Base-by-base conservation (phyloP, 2,797 vertebrate genomes). In the Pogonophryne albipinna region DNA sequence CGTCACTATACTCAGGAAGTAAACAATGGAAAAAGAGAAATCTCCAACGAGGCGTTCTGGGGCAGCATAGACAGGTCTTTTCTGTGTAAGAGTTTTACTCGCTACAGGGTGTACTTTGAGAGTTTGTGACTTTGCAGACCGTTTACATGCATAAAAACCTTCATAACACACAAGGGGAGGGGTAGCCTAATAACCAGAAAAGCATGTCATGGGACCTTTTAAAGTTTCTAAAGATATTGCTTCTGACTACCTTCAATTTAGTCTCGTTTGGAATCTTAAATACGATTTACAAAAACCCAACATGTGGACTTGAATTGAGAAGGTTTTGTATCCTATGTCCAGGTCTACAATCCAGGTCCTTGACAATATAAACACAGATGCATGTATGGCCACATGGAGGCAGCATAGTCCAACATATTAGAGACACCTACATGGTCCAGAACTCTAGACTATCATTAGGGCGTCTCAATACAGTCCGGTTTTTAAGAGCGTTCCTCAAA, bases 341-440 rank as follows among this genome's bases (percentile, higher is more conserved):
- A n/a, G 34, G 49, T 76, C 4, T 4, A 51, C 16, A 56, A 38
- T 38, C 34, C 34, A 38, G 34, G 6, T 38, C 34, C 8, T 38
- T 38, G 34, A 34, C 31, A 16, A 71, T 60, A 70, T 9, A 20
- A 19, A 71, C 19, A 53, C 20, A 84, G 58, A 67, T 74, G 41
- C 34, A 27, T 42, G 38, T 15, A 27, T 4, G 52, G 56, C 91
- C 91, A 92, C 82, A 79, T 11, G 85, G 84, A 57, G 91, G 91
- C 87, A 81, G 65, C 71, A 20, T 57, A 13, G 42, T 42, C 67
- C 74, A 68, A 4, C 63, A 15, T 52, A 53, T 74, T n/a, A 17
- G 3, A 71, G 6, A 38, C 27, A 20, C 17, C 50, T 17, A 57
- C 4, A 6, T 4, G 10, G 5, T 6, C 17, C 15, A 9, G 2